Evolutionary conservation across 2,888 invertebrate species (phyloP).

Genomic region (Leptinotarsa juncta): DNA sequence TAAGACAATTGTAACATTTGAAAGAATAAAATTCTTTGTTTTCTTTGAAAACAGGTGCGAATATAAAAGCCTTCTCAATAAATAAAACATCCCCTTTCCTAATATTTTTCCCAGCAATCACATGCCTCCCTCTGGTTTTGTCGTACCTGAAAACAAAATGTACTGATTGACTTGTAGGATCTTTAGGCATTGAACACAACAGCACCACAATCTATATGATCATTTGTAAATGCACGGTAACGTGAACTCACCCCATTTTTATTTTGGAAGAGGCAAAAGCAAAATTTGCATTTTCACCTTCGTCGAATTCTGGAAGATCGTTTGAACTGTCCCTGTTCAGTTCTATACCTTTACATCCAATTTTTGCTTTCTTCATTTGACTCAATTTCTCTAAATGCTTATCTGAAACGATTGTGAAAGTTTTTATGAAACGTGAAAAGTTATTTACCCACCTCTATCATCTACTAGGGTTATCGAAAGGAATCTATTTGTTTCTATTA

Average conservation of each 20-base stretch:
- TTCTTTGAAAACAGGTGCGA: conserved; percentile 75
- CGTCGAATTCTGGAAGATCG: conserved; percentile 64
- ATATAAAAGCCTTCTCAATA: conserved; percentile 83
- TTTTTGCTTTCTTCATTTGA: conserved; percentile 55
- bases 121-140: conserved; percentile 73
- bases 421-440: neutral
- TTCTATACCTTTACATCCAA: conserved; percentile 46
- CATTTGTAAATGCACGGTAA: conserved; percentile 26
- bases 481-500: conserved; percentile 52
- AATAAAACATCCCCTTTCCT: conserved; percentile 80
- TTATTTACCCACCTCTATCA: conserved; percentile 51
- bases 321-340: conserved; percentile 49
- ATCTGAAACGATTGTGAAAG: conserved; percentile 46
- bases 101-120: conserved; percentile 72
- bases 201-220: neutral
- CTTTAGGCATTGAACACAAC: no score
- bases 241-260: conserved; percentile 62
- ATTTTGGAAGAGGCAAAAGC: conserved; percentile 69
- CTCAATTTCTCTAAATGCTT: conserved; percentile 56
- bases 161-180: no score
- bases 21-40: conserved; percentile 66
- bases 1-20: conserved; percentile 81
- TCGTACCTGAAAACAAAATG: conserved; percentile 64
- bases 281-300: conserved; percentile 69
- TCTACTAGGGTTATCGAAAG: conserved; percentile 47